Conservation (phyloP, 2,113 vertebrate genomes). For the Ondatra zibethicus region DNA sequence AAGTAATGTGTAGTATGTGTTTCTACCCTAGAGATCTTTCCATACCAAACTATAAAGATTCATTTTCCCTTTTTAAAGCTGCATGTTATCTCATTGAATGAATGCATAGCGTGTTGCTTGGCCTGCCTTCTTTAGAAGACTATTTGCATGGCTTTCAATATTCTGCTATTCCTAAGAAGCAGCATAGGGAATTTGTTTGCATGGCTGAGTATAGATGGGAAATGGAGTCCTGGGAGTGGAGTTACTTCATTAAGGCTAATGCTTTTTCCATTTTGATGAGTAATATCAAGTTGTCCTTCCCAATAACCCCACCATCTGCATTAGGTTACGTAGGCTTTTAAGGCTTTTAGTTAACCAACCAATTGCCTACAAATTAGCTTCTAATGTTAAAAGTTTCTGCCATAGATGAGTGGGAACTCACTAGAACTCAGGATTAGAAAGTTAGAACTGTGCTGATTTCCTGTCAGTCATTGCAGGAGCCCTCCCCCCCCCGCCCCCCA, state of each 20-base stretch:
- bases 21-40: neutral
- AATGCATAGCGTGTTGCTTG: neutral
- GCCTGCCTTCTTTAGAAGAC: neutral
- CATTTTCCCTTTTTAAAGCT: neutral
- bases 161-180: slow-evolving; percentile 10
- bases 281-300: neutral
- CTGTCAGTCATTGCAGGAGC: neutral
- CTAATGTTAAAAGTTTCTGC: slow-evolving; percentile 38
- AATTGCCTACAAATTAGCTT: slow-evolving; percentile 18
- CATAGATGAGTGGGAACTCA: neutral
- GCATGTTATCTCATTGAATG: neutral
- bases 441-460: neutral
- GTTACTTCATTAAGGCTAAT: neutral
- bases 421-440: slow-evolving; percentile 1
- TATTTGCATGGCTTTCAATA: neutral
- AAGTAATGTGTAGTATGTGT: neutral
- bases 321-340: neutral
- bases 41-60: neutral
- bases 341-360: neutral
- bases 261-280: slow-evolving; percentile 27
- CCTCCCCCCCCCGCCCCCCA: too few species aligned
- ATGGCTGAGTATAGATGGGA: neutral
- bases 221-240: neutral
- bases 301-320: neutral
- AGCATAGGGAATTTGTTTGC: neutral